These are phyloP conservation scores for Andrena minutula DNA, from an alignment of 2,888 invertebrate genomes.

Conservation along the genomic window DNA sequence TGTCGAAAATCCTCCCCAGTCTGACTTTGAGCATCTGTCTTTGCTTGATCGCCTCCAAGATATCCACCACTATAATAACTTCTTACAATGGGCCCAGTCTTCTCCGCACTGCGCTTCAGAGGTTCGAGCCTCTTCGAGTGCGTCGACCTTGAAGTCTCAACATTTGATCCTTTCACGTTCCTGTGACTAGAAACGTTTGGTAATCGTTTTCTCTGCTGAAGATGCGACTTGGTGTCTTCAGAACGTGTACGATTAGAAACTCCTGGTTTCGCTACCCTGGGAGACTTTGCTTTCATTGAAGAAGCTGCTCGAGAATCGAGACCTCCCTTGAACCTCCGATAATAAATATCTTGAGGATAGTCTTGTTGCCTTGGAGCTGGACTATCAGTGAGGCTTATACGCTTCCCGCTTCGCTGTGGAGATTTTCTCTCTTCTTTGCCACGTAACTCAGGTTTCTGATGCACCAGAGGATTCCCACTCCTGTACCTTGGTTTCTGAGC, in stretches of 20 bases:
- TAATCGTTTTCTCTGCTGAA: background rate
- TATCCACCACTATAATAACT: background rate
- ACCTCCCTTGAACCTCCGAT: background rate
- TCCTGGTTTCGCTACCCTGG: background rate
- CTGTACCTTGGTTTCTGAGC: background rate
- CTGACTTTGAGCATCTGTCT: background rate
- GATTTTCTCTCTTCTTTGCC: background rate
- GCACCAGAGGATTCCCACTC: background rate
- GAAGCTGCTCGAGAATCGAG: background rate
- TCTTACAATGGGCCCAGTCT: background rate
- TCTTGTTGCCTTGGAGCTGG: background rate
- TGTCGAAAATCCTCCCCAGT: background rate
- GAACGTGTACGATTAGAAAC: background rate
- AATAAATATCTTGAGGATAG: background rate
- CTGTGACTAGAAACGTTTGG: background rate
- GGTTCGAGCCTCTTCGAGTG: slow-evolving; percentile 19
- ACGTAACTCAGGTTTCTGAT: background rate
- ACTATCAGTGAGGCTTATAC: background rate
- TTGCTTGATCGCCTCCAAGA: background rate
- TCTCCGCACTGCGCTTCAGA: slow-evolving; percentile 15
- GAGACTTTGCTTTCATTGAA: background rate
- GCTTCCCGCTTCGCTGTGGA: background rate
- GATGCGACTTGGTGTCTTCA: background rate
- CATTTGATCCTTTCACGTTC: too few relatives aligned
- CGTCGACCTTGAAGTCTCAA: background rate